Evolutionary conservation across 2,113 vertebrate species (phyloP).

Genomic region (Charina bottae): DNA sequence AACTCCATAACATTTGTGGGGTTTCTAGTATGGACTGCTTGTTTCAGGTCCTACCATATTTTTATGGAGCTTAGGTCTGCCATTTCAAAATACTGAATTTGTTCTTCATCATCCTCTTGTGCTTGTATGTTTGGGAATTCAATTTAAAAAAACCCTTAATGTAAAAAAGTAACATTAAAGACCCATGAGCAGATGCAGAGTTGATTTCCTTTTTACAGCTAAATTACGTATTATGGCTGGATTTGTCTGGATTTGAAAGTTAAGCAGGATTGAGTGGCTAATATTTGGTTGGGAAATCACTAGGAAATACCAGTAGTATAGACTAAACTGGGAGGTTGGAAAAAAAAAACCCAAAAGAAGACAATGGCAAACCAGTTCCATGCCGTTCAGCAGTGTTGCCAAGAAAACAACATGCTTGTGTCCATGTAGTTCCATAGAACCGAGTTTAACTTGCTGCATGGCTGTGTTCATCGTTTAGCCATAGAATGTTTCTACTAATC

Average conservation of each 20-base stretch:
- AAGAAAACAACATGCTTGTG: not conserved
- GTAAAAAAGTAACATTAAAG: not conserved
- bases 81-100: not conserved
- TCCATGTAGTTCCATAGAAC: not conserved
- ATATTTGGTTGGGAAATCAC: not conserved
- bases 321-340: not conserved
- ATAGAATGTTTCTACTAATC: not conserved
- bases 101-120: not conserved
- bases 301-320: not conserved
- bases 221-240: not conserved
- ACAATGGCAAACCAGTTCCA: not conserved
- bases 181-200: not conserved
- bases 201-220: not conserved
- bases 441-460: not conserved
- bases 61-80: too few species aligned
- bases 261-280: not conserved
- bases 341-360: not conserved
- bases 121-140: not conserved
- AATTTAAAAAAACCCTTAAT: not conserved
- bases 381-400: not conserved
- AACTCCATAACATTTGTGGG: too few species aligned
- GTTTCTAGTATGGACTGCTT: too few species aligned
- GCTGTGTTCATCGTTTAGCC: not conserved
- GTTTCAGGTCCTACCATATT: too few species aligned
- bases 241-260: not conserved